These are phyloP conservation scores for Helicolenus hilgendorfi DNA, from an alignment of 2,797 vertebrate genomes.

Conservation along the genomic window DNA sequence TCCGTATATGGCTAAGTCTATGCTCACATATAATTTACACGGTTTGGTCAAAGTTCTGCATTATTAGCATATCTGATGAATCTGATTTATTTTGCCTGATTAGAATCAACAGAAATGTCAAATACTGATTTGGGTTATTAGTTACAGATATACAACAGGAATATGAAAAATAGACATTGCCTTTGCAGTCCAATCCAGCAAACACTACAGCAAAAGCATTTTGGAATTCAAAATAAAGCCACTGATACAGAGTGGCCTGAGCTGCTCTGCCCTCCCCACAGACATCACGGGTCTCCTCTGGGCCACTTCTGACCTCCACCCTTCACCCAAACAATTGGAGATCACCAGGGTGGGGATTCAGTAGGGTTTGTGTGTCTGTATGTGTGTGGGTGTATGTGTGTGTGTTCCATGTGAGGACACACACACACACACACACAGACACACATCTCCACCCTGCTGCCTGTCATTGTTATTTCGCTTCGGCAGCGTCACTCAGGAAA, in stretches of 20 bases:
- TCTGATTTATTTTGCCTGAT: not conserved
- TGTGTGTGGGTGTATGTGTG: slow-evolving; percentile 44
- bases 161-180: not conserved
- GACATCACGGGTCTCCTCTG: slow-evolving; percentile 30
- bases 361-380: slow-evolving; percentile 30
- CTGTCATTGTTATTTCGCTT: slow-evolving; percentile 88
- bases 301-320: slow-evolving; percentile 61
- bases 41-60: not conserved
- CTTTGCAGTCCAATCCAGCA: not conserved
- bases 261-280: not conserved
- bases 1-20: not conserved
- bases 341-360: slow-evolving; percentile 57
- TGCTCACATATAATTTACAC: not conserved
- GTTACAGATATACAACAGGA: not conserved
- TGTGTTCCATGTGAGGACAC: slow-evolving; percentile 59
- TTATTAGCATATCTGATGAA: not conserved
- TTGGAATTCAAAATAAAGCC: not conserved
- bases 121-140: not conserved
- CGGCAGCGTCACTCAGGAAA: slow-evolving; percentile 86
- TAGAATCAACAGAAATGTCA: not conserved
- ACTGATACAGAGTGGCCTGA: not conserved
- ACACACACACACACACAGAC: slow-evolving; percentile 49
- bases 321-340: slow-evolving; percentile 61
- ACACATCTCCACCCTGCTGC: slow-evolving; percentile 78
- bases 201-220: not conserved